Conservation (phyloP, 2,888 invertebrate species). For the Opisthograptis luteolata region DNA sequence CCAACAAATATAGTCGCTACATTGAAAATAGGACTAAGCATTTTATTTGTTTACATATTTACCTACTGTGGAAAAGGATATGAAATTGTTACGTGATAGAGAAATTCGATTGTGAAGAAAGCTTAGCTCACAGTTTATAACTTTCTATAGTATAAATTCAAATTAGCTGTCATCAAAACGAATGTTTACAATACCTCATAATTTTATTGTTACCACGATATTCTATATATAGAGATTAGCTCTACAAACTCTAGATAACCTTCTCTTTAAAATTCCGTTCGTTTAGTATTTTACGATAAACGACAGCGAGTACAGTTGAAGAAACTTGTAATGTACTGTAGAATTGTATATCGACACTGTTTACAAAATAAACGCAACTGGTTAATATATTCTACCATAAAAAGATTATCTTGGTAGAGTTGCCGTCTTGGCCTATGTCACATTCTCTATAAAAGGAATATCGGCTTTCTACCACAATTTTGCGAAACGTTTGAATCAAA, state of each 20-base stretch:
- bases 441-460: constrained; percentile 43
- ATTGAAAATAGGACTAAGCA: too few relatives aligned
- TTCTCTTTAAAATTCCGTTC: too few relatives aligned
- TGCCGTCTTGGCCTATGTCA: constrained; percentile 34
- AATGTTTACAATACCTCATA: background rate
- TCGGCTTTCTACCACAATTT: constrained; percentile 53
- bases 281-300: too few relatives aligned
- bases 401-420: constrained; percentile 9
- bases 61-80: too few relatives aligned
- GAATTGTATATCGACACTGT: too few relatives aligned
- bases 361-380: too few relatives aligned
- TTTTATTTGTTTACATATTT: too few relatives aligned
- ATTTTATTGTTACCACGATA: background rate
- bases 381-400: constrained; percentile 1
- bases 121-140: constrained; percentile 12
- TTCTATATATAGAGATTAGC: too few relatives aligned
- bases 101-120: constrained; percentile 43
- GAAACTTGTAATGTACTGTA: too few relatives aligned
- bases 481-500: constrained; percentile 44
- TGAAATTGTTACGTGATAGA: constrained; percentile 28
- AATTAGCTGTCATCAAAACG: background rate
- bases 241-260: too few relatives aligned
- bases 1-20: too few relatives aligned
- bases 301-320: too few relatives aligned
- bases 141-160: background rate